phyloP scores from a whole-genome alignment of 2,113 vertebrate species.

The Kryptolebias marmoratus region DNA sequence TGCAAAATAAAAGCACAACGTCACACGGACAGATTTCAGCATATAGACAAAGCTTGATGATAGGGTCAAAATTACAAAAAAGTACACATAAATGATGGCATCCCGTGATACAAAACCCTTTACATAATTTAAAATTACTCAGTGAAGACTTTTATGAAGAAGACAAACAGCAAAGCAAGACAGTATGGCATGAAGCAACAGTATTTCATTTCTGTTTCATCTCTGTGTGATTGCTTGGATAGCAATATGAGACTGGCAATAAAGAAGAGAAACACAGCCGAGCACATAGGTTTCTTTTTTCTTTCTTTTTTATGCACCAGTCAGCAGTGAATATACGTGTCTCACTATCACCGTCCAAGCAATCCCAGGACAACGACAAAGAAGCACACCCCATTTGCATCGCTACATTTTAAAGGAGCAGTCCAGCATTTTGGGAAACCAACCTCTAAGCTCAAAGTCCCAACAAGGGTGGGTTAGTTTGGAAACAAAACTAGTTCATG shows the following conservation, averaged over 20 bases:
- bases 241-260: conserved; percentile 1
- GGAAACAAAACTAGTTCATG: too few relatives aligned
- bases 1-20: conserved; percentile 46
- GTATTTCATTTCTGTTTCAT: conserved; percentile 22
- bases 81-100: conserved; percentile 21
- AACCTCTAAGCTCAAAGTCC: background rate
- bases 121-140: conserved; percentile 16
- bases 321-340: background rate
- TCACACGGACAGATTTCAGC: conserved; percentile 41
- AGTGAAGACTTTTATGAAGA: conserved; percentile 1
- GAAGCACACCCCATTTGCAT: conserved; percentile 28
- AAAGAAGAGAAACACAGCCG: background rate
- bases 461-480: background rate
- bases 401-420: conserved; percentile 37
- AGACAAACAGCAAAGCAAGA: conserved; percentile 48
- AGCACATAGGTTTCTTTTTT: background rate
- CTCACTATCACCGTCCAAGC: conserved; percentile 39
- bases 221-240: conserved; percentile 40
- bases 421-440: conserved; percentile 32
- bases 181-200: conserved; percentile 17
- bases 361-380: conserved; percentile 42
- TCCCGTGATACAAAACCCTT: conserved; percentile 8
- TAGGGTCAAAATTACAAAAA: conserved; percentile 40
- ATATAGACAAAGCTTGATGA: conserved; percentile 35
- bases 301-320: background rate